These are phyloP conservation scores for Ammodytes marinus DNA, from an alignment of 2,113 vertebrate species.

Conservation along the genomic window DNA sequence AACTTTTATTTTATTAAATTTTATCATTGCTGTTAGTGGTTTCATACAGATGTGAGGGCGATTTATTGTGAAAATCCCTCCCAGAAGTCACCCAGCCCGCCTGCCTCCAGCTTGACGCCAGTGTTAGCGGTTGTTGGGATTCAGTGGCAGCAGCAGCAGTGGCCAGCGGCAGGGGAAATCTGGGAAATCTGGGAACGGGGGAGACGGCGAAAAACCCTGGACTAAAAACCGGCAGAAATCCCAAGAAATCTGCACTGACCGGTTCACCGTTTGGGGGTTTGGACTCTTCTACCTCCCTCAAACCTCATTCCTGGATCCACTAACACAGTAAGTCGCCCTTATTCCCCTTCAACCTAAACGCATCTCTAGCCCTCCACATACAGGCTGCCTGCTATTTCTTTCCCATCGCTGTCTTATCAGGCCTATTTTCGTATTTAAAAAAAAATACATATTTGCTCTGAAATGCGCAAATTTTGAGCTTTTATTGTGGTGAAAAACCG, in stretches of 20 bases:
- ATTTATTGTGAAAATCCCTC: conserved; percentile 56
- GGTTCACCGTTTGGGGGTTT: conserved; percentile 1
- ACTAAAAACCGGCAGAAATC: conserved; percentile 54
- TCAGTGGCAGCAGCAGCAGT: conserved; percentile 31
- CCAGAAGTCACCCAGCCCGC: background rate
- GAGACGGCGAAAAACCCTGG: conserved; percentile 56
- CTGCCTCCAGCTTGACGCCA: background rate
- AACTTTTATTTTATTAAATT: background rate
- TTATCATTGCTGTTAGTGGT: background rate
- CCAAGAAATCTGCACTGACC: conserved; percentile 12
- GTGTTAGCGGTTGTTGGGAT: conserved; percentile 36
- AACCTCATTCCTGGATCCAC: conserved; percentile 44
- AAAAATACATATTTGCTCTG: accelerated
- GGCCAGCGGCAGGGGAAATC: conserved; percentile 49
- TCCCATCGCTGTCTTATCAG: background rate
- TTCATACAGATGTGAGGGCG: accelerated
- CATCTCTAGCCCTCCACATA: conserved; percentile 34
- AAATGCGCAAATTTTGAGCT: background rate
- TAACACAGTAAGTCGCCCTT: conserved; percentile 63
- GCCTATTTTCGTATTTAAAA: background rate
- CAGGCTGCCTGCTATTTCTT: background rate
- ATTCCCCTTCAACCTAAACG: conserved; percentile 34
- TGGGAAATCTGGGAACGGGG: conserved; percentile 62
- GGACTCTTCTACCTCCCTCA: conserved; percentile 9
- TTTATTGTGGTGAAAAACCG: background rate